Evolutionary conservation across 2,888 invertebrate species (phyloP), one percentile per base, ranked within the genome.

Genomic region (Oeneis ivallda): DNA sequence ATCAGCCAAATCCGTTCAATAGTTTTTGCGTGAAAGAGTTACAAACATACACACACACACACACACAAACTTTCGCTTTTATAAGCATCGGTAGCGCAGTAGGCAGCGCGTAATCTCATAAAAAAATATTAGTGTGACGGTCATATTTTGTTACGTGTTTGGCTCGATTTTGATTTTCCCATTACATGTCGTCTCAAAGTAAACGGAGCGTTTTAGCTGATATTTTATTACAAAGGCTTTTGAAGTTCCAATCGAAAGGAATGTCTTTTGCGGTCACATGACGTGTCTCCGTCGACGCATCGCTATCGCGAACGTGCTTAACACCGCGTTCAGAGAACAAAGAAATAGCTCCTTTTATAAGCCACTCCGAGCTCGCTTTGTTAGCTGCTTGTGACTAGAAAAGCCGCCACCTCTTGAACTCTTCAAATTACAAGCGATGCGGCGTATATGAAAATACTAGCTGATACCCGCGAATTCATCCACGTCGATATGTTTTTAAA

Each of bases 271-370:
- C 37, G 45, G 64, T 59, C 52, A 62, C 26, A 49, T 65, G 65
- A 68, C 60, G 45, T 60, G 52, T 45, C 53, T 61, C 15, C 50
- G 61, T 52, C 65, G 59, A 66, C 64, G 63, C 60, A 66, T 63
- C 64, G 68, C 67, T 67, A 61, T 66, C 47, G 60, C 57, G 68
- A 67, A 71, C 71, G 71, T 71, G 71, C 66, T 71, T 52, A 71
- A 70, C 71, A 66, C 60, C 64, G 37, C 61, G 58, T 71, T 63
- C 57, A 57, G 59, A 58, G 70, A 62, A 70, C 63, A 70, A 70
- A 61, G 67, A 69, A 70, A 66, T 70, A 52, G 70, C 67, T 61
- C 59, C 66, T 67, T 70, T 63, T 58, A 66, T 65, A 65, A 65
- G 63, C 66, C 62, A 63, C 43, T 50, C 59, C 43, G 57, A 63